phyloP scores from a whole-genome alignment of 2,113 vertebrate genomes.

The Rhabdornis inornatus region DNA sequence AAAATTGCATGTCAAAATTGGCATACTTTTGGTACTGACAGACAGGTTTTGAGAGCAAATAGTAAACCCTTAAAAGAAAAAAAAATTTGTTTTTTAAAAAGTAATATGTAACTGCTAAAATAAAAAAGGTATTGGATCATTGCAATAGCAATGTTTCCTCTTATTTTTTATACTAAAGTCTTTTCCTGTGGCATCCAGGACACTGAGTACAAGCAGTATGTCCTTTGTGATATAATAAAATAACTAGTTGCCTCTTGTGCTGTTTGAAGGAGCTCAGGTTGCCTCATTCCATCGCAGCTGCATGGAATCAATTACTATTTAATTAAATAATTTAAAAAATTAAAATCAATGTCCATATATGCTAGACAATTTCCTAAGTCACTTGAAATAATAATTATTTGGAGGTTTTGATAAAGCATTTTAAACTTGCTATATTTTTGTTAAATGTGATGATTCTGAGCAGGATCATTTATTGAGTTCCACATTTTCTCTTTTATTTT shows the following conservation, averaged over 20 bases:
- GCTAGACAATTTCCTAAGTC: neutral
- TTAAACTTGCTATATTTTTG: slow-evolving; percentile 11
- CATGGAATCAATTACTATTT: slow-evolving; percentile 21
- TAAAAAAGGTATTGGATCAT: neutral
- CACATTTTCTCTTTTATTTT: neutral
- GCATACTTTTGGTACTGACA: neutral
- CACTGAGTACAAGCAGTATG: neutral
- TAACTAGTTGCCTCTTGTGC: neutral
- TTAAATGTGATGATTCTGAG: neutral
- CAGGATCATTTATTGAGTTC: neutral
- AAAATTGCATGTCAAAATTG: neutral
- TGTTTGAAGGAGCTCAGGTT: slow-evolving; percentile 1
- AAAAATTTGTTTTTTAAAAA: neutral
- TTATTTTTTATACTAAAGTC: neutral
- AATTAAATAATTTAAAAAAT: neutral
- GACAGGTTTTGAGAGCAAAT: neutral
- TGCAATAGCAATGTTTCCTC: neutral
- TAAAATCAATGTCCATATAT: neutral
- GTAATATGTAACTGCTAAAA: neutral
- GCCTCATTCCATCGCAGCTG: neutral
- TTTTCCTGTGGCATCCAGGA: neutral
- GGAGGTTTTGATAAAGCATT: neutral
- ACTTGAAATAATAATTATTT: slow-evolving; percentile 11
- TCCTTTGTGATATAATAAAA: slow-evolving; percentile 2
- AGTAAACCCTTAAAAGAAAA: slow-evolving; percentile 9